Conservation (phyloP, 1,140 invertebrate species). For the Grapholita molesta region DNA sequence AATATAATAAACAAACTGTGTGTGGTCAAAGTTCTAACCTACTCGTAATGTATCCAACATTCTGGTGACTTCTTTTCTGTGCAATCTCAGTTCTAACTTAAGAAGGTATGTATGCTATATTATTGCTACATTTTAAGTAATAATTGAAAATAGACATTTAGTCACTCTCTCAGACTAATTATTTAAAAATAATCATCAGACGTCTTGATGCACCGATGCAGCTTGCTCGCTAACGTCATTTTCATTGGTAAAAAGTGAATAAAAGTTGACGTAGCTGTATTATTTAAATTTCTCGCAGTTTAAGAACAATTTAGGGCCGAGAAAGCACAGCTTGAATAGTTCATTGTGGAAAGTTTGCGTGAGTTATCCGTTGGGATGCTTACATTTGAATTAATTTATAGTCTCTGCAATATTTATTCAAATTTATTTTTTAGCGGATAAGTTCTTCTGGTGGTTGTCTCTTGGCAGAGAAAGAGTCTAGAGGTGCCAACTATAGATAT, state of each 20-base stretch:
- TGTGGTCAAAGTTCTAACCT: too few relatives aligned
- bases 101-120: too few relatives aligned
- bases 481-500: too few relatives aligned
- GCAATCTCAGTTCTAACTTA: too few relatives aligned
- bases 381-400: slow-evolving; percentile 14
- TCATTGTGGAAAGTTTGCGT: slow-evolving; percentile 12
- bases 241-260: not conserved
- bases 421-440: not conserved
- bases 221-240: not conserved
- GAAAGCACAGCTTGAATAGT: slow-evolving; percentile 15
- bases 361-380: slow-evolving; percentile 7
- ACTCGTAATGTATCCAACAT: too few relatives aligned
- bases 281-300: slow-evolving; percentile 9
- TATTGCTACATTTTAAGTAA: too few relatives aligned
- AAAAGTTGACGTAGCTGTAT: slow-evolving; percentile 3
- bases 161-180: not conserved
- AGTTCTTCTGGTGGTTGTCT: too few relatives aligned
- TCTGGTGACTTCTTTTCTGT: too few relatives aligned
- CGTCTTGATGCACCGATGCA: not conserved
- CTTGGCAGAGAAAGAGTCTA: too few relatives aligned
- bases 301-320: slow-evolving; percentile 10
- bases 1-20: too few relatives aligned
- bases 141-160: too few relatives aligned
- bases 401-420: not conserved
- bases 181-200: not conserved